A percentile compares a stretch with the other conserved stretches of the same genome.
Evolutionary conservation across 2,888 invertebrate species (phyloP).

Genomic region (Agrotis segetum): DNA sequence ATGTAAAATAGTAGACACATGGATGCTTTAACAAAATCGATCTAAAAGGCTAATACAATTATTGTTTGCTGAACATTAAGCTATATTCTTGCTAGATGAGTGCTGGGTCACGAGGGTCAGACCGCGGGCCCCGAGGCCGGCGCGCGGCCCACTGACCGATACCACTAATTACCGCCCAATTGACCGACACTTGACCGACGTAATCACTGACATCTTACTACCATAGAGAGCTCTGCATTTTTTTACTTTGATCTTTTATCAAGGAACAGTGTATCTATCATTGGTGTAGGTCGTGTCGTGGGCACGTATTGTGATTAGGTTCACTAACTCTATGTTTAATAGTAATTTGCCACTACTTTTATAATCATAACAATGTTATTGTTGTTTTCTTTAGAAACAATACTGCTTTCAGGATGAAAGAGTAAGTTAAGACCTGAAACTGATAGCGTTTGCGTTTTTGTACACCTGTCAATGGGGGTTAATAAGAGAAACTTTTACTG

Average conservation of each 20-base stretch:
- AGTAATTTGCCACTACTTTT: no score
- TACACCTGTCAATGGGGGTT: no score
- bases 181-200: constrained; percentile 64
- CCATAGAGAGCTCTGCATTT: background rate
- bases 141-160: constrained; percentile 56
- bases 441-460: no score
- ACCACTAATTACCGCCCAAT: constrained; percentile 67
- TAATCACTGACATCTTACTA: constrained; percentile 28
- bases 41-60: background rate
- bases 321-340: no score
- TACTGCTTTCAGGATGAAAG: no score
- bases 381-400: no score
- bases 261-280: background rate
- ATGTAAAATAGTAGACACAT: background rate
- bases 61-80: constrained; percentile 6
- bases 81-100: background rate
- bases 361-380: no score
- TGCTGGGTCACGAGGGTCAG: constrained; percentile 13
- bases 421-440: no score
- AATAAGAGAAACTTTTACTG: no score
- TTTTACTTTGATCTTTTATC: background rate
- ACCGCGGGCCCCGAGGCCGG: background rate
- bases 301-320: no score
- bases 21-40: background rate
- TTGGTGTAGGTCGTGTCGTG: background rate